Evolutionary conservation across 2,797 vertebrate species (phyloP), one percentile per base, ranked within the genome.

Genomic region (Potorous gilbertii): DNA sequence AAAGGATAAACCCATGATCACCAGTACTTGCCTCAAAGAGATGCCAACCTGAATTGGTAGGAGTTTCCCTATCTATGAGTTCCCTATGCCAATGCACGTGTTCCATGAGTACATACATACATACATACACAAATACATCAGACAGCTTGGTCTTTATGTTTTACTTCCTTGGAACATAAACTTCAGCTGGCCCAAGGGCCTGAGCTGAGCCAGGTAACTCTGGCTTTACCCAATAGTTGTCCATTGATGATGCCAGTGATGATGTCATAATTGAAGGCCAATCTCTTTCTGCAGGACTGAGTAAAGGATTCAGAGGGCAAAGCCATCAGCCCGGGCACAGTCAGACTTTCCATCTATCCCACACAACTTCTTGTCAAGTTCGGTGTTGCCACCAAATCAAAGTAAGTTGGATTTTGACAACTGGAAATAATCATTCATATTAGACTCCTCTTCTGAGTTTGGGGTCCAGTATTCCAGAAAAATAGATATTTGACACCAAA

Each of bases 181-280:
- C 66, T 40, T 18, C n/a, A 9, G 18, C 2, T 21, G 3, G 18
- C 2, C n/a, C 87, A 66, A 93, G 57, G 54, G 12, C 24, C 57
- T 93, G 21, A 55, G 57, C 14, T 92, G 92, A 94, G 55, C 66
- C 92, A 66, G 31, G 34, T 54, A 90, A 46, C 50, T 92, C 91
- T 91, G 74, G 90, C 92, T 62, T 54, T 94, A 96, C 91, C 56
- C 90, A 97, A 96, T 94, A 98, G 96, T 96, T 0, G 0, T 90
- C 92, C 4, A 56, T 74, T 28, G n/a, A 56, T 97, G 97, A 97
- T 93, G 96, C 90, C 52, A 62, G 18, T 54, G 74, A 54, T 97
- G 97, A 98, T 54, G 87, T 98, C 97, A 98, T 90, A 98, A 95
- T 57, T 11, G 34, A 59, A 46, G 28, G 40, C 1, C 52, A 31